Conservation (phyloP, 1,140 invertebrate species). For the Drosophila melanica region DNA sequence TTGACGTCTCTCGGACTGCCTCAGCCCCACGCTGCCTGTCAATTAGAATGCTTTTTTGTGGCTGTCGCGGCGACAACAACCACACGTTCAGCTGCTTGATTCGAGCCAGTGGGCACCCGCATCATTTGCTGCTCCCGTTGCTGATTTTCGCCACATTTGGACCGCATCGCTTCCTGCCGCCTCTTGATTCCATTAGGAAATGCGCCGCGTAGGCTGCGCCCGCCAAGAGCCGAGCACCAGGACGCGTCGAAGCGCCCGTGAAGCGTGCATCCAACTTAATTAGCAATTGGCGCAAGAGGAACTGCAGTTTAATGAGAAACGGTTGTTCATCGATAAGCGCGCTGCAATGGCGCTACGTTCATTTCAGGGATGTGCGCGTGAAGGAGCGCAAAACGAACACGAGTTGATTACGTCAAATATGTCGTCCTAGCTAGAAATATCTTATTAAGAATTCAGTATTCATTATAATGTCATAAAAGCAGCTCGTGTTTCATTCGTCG, state of each 20-base stretch:
- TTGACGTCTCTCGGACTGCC: not conserved
- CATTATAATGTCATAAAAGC: too few species aligned
- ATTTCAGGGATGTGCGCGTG: not conserved
- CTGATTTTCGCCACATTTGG: conserved; percentile 26
- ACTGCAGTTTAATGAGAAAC: conserved; percentile 65
- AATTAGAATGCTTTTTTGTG: conserved; percentile 64
- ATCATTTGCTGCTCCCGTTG: conserved; percentile 13
- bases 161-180: conserved; percentile 61
- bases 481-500: too few species aligned
- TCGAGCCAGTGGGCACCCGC: not conserved
- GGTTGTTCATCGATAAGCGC: conserved; percentile 60
- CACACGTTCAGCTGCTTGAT: conserved; percentile 33
- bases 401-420: too few species aligned
- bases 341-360: conserved; percentile 4
- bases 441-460: too few species aligned
- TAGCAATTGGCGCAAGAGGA: conserved; percentile 48
- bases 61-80: not conserved
- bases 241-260: conserved; percentile 10
- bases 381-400: not conserved
- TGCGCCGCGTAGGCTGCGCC: conserved; percentile 7
- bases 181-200: conserved; percentile 55
- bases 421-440: too few species aligned
- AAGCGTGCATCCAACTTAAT: conserved; percentile 73
- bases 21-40: conserved; percentile 49
- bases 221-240: conserved; percentile 2